Evolutionary conservation across 1,140 invertebrate genomes (phyloP), one percentile per base, ranked within the genome.

Genomic region (Meloidogyne chitwoodi): DNA sequence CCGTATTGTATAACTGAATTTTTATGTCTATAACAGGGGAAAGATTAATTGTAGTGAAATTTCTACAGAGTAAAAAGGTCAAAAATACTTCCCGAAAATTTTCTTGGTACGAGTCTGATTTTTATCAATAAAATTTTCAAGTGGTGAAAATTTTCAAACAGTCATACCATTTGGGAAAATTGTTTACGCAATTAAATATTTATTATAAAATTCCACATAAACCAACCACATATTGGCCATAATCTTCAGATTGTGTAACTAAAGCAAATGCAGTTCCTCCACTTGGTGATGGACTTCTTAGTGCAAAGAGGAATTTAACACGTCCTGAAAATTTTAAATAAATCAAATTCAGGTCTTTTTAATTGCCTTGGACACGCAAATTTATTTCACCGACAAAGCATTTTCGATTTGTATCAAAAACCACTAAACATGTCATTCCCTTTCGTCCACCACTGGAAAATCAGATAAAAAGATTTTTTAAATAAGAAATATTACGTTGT

Each of bases 321-420:
- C 77, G 77, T 27, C 83, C 83, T 85, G 66, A 69, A 85, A 71
- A 62, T 22, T 0, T 67, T 29, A 5, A 31, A 22, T 34, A 34
- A 29, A 79, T 16, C 3, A 44, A 27, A 14, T 61, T n/a, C n/a
- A 1, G 8, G 16, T 73, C 6, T 63, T 76, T 5, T 24, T 38
- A 34, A 48, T 8, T 74, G 75, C 85, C 84, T 78, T 83, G 79
- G 29, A 83, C 80, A 65, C 83, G 77, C 48, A 86, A 65, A 5
- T 79, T 73, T 68, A 86, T 83, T 64, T 86, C 85, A 0, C 79
- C 82, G 12, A 86, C 78, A 76, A 86, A 86, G 27, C 85, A 87
- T 41, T 82, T 81, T 6, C 81, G 76, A 65, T 83, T 76, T n/a
- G 76, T 75, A 64, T 86, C 85, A 64, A 86, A 86, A 62, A 86